Conservation (phyloP, 2,888 invertebrate species). For the Xestia c-nigrum region DNA sequence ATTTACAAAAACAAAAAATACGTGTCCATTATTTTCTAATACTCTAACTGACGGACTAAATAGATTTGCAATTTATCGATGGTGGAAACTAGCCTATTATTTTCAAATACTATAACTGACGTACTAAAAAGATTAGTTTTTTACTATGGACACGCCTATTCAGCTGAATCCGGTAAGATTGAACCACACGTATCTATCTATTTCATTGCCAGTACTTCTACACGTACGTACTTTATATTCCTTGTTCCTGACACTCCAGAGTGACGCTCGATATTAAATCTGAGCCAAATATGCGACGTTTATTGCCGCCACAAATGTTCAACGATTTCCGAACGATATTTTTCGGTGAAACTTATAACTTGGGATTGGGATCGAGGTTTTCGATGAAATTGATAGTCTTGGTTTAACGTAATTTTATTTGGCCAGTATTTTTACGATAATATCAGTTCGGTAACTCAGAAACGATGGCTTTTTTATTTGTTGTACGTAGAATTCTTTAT, state of each 20-base stretch:
- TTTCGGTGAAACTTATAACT: slow-evolving; percentile 25
- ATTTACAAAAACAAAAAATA: too few relatives aligned
- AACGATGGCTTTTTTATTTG: not conserved
- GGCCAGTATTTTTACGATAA: not conserved
- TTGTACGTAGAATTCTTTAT: not conserved
- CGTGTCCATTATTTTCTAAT: too few relatives aligned
- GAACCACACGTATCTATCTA: too few relatives aligned
- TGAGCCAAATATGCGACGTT: slow-evolving; percentile 43
- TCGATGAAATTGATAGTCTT: slow-evolving; percentile 19
- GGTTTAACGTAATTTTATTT: slow-evolving; percentile 1
- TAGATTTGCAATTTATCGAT: too few relatives aligned
- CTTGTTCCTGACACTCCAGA: slow-evolving; percentile 22
- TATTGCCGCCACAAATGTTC: slow-evolving; percentile 44
- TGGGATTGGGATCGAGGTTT: not conserved
- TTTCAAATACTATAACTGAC: too few relatives aligned
- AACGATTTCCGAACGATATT: slow-evolving; percentile 32
- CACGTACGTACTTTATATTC: slow-evolving; percentile 46
- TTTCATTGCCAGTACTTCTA: slow-evolving; percentile 23
- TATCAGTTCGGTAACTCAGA: not conserved
- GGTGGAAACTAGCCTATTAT: too few relatives aligned
- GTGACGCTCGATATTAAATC: slow-evolving; percentile 60
- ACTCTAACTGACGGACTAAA: too few relatives aligned
- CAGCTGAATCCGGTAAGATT: not conserved
- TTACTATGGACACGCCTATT: not conserved
- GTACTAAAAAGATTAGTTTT: too few relatives aligned